Percentiles rank a stretch among this genome's conserved stretches.
Conservation (phyloP, 2,797 vertebrate genomes). For the Rhadinocentrus ornatus region DNA sequence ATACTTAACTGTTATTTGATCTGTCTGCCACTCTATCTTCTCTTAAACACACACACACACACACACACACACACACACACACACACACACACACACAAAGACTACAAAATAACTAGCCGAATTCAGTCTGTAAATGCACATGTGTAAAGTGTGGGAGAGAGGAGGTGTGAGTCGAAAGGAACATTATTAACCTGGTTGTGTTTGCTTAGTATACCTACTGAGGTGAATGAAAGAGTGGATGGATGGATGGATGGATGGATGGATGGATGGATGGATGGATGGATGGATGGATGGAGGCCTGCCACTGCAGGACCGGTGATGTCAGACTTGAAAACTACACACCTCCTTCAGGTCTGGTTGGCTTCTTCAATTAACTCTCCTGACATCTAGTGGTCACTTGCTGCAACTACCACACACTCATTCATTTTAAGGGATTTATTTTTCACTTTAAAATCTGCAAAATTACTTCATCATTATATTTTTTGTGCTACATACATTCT, state of each 20-base stretch:
- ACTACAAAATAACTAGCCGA: background rate
- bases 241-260: slow-evolving; percentile 1
- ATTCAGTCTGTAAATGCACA: background rate
- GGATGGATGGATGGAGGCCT: slow-evolving; percentile 39
- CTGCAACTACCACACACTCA: background rate
- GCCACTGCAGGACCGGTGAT: slow-evolving; percentile 57
- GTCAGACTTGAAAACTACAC: slow-evolving; percentile 51
- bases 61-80: slow-evolving; percentile 2
- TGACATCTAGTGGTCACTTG: slow-evolving; percentile 71
- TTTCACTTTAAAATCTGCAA: background rate
- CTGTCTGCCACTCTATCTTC: slow-evolving; percentile 12
- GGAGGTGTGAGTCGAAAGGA: background rate
- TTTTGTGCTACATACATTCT: background rate
- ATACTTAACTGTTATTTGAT: slow-evolving; percentile 52
- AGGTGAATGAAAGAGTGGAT: slow-evolving; percentile 10
- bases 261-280: slow-evolving; percentile 23
- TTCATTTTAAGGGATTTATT: no score
- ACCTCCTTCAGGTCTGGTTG: slow-evolving; percentile 19
- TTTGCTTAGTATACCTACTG: slow-evolving; percentile 3
- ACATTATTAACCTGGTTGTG: slow-evolving; percentile 5
- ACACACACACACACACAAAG: slow-evolving; percentile 7
- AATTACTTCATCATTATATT: background rate
- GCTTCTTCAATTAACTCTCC: slow-evolving; percentile 31
- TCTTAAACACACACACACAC: slow-evolving; percentile 6
- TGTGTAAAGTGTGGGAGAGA: background rate